Base-by-base conservation (phyloP, 2,888 invertebrate species). In the Luperina testacea region DNA sequence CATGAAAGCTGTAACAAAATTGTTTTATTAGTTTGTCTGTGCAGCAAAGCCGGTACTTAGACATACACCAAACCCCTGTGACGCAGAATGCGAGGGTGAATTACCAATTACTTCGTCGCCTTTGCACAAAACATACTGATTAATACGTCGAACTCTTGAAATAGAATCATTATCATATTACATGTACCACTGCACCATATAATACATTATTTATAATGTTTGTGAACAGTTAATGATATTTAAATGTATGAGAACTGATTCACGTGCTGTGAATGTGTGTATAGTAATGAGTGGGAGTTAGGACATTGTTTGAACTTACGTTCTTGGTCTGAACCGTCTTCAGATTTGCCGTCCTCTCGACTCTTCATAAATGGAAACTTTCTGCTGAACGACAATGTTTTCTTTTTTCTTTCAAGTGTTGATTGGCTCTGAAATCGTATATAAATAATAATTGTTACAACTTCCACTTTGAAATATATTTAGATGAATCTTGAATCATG, bases 341-440 rank as follows among this genome's bases (percentile, higher is more conserved):
- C 99, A 75, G 98, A 99, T 96, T 99, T 99, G 90, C 97, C 97
- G 94, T 99, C 99, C 95, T 99, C 99, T 97, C 99, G 99, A 97
- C 99, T 99, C 97, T 99, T 99, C 98, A 99, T 99, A 97, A 99
- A 99, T 63, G 99, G 99, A 97, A 99, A 99, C 96, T 99, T 99
- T 95, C 99, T 98, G 93, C 99, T 99, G 97, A 99, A 99, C 80
- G 99, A 99, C 92, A 99, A 98, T 93, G 99, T 99, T 97, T 99
- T 99, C 98, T 99, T 99, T 97, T 99, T 99, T 94, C 99, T 98
- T 96, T 99, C 99, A 93, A 99, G 97, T 65, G 99, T 99, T 88
- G 99, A 99, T 97, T 99, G 98, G 98, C 99, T 97, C 97, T 96
- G 92, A 61, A 91, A 92, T 13, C 0, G 11, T 8, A 72, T 53